Conservation (phyloP, 2,113 vertebrate species). For the Ivindomyrus marchei region DNA sequence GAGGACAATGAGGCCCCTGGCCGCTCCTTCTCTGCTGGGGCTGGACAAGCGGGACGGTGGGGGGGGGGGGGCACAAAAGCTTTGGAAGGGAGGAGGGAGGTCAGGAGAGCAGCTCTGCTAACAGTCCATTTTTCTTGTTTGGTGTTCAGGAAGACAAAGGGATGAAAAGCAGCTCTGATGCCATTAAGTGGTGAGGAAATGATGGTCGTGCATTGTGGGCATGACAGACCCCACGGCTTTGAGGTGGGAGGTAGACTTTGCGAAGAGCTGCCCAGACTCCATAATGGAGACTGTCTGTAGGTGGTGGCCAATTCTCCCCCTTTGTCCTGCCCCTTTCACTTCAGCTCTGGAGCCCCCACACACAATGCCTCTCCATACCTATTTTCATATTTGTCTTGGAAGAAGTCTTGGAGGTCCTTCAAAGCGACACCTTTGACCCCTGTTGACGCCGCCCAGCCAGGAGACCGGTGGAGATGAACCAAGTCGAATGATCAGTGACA, state of each 20-base stretch:
- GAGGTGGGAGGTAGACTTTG: slow-evolving; percentile 66
- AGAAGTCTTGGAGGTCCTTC: slow-evolving; percentile 13
- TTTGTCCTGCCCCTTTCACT: not conserved
- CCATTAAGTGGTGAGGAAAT: slow-evolving; percentile 80
- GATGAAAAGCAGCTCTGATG: slow-evolving; percentile 76
- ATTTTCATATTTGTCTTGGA: slow-evolving; percentile 27
- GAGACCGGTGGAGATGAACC: slow-evolving; percentile 29
- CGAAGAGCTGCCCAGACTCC: slow-evolving; percentile 60
- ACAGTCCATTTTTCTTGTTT: slow-evolving; percentile 60
- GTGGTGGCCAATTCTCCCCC: slow-evolving; percentile 42
- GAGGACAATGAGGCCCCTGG: slow-evolving; percentile 66
- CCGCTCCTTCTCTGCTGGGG: slow-evolving; percentile 43
- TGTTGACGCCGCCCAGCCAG: slow-evolving; percentile 38
- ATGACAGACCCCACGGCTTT: slow-evolving; percentile 67
- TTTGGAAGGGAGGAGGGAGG: slow-evolving; percentile 51
- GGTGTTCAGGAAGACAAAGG: slow-evolving; percentile 67
- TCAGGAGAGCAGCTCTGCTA: slow-evolving; percentile 56
- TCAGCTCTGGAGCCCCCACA: slow-evolving; percentile 10
- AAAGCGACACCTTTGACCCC: slow-evolving; percentile 21
- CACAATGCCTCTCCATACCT: slow-evolving; percentile 47
- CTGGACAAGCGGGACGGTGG: slow-evolving; percentile 62
- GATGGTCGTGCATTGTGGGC: slow-evolving; percentile 71
- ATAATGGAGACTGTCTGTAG: slow-evolving; percentile 57
- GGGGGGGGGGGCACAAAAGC: slow-evolving; percentile 63
- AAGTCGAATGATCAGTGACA: slow-evolving; percentile 56